Conservation (phyloP, 2,113 vertebrate species). For the Callocephalon fimbriatum region DNA sequence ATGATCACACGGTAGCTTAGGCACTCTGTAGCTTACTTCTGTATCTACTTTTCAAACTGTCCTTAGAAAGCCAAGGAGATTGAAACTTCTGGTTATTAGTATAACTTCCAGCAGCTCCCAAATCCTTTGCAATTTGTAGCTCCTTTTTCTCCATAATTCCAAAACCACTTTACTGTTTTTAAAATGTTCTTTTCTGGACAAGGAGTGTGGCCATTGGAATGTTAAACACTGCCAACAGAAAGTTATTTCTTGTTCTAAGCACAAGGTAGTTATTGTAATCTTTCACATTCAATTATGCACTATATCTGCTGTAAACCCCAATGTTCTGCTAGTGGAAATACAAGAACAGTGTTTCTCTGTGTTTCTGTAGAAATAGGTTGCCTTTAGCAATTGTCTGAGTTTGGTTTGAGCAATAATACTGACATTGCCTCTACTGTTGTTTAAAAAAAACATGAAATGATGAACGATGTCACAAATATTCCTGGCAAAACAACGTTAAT, state of each 20-base stretch:
- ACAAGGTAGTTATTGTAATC: slow-evolving; percentile 20
- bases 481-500: not conserved
- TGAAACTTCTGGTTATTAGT: not conserved
- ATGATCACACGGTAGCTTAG: not conserved
- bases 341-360: not conserved
- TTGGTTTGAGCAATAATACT: not conserved
- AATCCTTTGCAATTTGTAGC: not conserved
- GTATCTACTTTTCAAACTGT: not conserved
- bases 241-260: not conserved
- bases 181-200: not conserved
- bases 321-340: not conserved
- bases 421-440: not conserved
- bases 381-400: not conserved
- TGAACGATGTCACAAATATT: not conserved
- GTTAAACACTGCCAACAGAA: not conserved
- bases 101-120: not conserved
- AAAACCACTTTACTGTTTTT: not conserved
- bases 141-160: not conserved
- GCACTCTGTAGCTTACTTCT: not conserved
- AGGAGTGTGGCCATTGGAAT: not conserved
- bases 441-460: not conserved
- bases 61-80: not conserved
- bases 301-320: not conserved
- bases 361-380: not conserved
- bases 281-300: not conserved